Base-by-base conservation (phyloP, 23 tunicate species). In the Clavelina lepadiformis region DNA sequence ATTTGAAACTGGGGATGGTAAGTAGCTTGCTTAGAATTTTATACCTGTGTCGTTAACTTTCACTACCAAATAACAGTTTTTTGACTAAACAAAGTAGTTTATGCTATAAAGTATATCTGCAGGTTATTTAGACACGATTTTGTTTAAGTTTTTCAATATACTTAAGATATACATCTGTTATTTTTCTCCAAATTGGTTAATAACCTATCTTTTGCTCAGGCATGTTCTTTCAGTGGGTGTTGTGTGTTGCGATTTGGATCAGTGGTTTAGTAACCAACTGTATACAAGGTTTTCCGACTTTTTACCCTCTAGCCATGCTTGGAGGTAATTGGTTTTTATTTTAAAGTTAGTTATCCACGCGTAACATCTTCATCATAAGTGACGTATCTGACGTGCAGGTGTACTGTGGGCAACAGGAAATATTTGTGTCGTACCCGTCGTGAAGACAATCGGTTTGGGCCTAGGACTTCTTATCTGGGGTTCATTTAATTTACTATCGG, bases 351-450 rank as follows among this genome's bases (percentile, higher is more conserved):
- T 15, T 15, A 41, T 41, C 49, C 15, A 8, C 49, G 11, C 13
- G 15, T 41, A 8, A 41, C 49, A 41, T 41, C 13, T 41, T n/a
- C n/a, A n/a, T n/a, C n/a, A n/a, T n/a, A n/a, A n/a, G n/a, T n/a
- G n/a, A n/a, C n/a, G n/a, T n/a, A n/a, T n/a, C n/a, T n/a, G n/a
- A n/a, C n/a, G n/a, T n/a, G 25, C 65, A 83, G 98, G 98, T 18
- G 67, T 93, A 63, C 71, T 93, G 53, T 93, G 98, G 98, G 74
- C 94, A 21, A 83, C 98, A 5, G 98, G 98, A n/a, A 93, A 93
- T 56, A 63, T 83, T 20, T 83, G 93, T 55, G 82, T 73, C 13
- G 98, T 93, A 0, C 98, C 98, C 7, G 74, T 93, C 24, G 79
- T 93, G 73, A 85, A 93, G 51, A 84, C 93, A 1, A 93, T 93